Evolutionary conservation across 2,797 vertebrate genomes (phyloP).

Genomic region (Echeneis naucrates): DNA sequence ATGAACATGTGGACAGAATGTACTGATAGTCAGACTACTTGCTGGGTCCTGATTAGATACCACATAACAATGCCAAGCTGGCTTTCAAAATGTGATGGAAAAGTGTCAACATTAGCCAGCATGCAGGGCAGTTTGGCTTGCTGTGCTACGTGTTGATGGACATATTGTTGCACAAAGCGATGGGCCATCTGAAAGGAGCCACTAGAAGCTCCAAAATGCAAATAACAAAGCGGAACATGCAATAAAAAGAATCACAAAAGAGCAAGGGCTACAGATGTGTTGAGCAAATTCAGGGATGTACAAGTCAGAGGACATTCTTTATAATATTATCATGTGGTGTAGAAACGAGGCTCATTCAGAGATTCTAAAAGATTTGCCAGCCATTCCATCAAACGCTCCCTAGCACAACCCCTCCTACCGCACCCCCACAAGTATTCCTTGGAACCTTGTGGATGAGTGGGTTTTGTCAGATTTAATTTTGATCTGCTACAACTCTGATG

Average conservation of each 20-base stretch:
- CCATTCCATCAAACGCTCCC: background rate
- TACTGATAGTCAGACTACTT: background rate
- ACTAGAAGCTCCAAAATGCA: background rate
- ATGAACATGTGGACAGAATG: background rate
- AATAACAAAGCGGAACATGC: too few species aligned
- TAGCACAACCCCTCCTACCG: background rate
- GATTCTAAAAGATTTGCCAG: too few species aligned
- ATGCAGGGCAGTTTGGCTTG: background rate
- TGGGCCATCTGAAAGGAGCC: background rate
- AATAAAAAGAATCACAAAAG: too few species aligned
- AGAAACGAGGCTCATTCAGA: too few species aligned
- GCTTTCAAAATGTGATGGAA: background rate
- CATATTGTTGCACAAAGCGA: background rate
- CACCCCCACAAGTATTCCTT: background rate
- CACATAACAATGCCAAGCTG: background rate
- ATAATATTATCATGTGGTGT: too few species aligned
- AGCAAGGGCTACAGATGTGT: too few species aligned
- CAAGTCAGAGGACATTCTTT: too few species aligned
- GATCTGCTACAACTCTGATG: background rate
- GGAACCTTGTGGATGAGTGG: background rate
- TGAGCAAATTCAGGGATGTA: too few species aligned
- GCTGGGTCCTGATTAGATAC: background rate
- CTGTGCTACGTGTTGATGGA: background rate
- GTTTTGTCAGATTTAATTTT: background rate
- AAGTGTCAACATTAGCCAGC: background rate